Conservation (phyloP, 2,797 vertebrate species). For the Anabacerthia variegaticeps region DNA sequence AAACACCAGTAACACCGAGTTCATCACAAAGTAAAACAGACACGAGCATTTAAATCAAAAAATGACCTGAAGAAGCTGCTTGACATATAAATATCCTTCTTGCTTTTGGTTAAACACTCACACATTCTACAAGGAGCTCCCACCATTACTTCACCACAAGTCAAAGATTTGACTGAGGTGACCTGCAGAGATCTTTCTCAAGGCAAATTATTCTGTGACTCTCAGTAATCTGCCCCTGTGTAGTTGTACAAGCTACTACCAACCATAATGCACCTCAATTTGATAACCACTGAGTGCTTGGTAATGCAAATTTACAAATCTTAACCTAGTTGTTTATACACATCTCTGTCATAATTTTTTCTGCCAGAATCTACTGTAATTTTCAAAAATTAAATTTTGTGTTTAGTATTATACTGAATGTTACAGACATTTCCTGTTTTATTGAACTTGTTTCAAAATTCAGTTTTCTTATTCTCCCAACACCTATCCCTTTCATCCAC, state of each 20-base stretch:
- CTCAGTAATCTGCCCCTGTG: not conserved
- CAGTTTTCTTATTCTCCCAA: not conserved
- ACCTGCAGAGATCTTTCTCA: not conserved
- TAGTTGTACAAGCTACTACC: not conserved
- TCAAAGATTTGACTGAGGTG: not conserved
- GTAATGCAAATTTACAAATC: not conserved
- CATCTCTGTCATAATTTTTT: not conserved
- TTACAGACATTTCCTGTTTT: not conserved
- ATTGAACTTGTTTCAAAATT: not conserved
- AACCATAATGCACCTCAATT: not conserved
- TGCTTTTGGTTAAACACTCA: not conserved
- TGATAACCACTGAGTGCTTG: not conserved
- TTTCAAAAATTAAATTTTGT: not conserved
- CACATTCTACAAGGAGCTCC: not conserved
- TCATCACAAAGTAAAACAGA: not conserved
- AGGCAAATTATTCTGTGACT: not conserved
- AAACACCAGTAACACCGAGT: not conserved
- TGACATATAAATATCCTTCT: not conserved
- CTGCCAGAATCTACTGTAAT: not conserved
- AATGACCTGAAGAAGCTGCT: rapidly evolving
- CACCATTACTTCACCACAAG: not conserved
- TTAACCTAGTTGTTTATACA: not conserved
- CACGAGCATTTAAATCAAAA: not conserved
- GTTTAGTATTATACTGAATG: not conserved
- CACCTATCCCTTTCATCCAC: not conserved